phyloP scores from a whole-genome alignment of 2,888 invertebrate genomes.

The Noctua pronuba region DNA sequence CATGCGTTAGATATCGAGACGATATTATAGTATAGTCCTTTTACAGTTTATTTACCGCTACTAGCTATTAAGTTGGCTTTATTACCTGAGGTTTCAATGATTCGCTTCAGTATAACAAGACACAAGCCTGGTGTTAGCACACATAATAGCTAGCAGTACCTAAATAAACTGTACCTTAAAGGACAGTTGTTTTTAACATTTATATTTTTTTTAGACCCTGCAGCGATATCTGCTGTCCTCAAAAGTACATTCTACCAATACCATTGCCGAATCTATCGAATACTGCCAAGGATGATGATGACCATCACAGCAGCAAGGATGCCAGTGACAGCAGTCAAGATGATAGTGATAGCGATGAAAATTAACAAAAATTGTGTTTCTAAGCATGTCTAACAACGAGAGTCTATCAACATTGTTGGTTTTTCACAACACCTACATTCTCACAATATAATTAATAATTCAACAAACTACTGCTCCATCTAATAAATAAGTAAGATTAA shows the following conservation, averaged over 20 bases:
- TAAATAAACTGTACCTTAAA: not conserved
- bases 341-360: slow-evolving; percentile 54
- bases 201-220: slow-evolving; percentile 69
- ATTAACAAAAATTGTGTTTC: not conserved
- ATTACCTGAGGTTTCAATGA: no score
- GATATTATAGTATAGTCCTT: no score
- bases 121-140: no score
- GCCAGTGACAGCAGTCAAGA: not conserved
- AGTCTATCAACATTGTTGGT: not conserved
- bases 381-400: not conserved
- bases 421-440: not conserved
- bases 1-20: no score
- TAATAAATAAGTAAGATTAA: not conserved
- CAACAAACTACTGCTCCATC: not conserved
- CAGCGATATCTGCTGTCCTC: slow-evolving; percentile 75
- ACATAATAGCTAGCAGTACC: not conserved
- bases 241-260: slow-evolving; percentile 48
- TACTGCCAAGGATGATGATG: not conserved
- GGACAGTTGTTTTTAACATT: not conserved
- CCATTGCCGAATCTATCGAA: slow-evolving; percentile 12
- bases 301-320: slow-evolving; percentile 28
- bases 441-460: not conserved
- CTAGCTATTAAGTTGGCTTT: no score
- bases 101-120: no score
- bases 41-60: no score